Evolutionary conservation across 2,888 invertebrate genomes (phyloP).

Genomic region (Biston stratarius): DNA sequence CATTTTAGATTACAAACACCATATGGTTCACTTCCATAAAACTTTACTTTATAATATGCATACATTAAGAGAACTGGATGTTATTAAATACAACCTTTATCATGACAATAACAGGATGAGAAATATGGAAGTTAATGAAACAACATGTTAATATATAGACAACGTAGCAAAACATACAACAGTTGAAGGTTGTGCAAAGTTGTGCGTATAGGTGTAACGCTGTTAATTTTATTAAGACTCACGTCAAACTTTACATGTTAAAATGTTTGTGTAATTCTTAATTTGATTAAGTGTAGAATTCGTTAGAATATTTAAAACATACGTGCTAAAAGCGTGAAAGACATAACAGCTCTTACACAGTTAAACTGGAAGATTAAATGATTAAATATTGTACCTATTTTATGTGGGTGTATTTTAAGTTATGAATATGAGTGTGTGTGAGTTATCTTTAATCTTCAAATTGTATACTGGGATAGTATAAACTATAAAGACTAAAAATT

Average conservation of each 20-base stretch:
- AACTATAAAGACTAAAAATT: not conserved
- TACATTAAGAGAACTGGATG: not conserved
- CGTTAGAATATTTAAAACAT: not conserved
- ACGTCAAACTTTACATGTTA: not conserved
- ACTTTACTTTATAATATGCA: not conserved
- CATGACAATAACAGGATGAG: not conserved
- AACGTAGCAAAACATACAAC: not conserved
- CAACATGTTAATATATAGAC: not conserved
- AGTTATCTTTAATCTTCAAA: not conserved
- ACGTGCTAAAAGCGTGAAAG: not conserved
- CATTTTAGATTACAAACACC: not conserved
- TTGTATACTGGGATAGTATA: not conserved
- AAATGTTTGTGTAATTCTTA: not conserved
- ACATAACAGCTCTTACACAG: not conserved
- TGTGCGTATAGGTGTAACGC: not conserved
- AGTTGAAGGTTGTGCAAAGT: constrained; percentile 5
- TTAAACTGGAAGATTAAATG: not conserved
- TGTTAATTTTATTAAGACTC: not conserved
- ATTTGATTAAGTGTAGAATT: not conserved
- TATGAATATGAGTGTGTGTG: not conserved
- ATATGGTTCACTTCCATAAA: not conserved
- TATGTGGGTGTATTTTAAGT: not conserved
- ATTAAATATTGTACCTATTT: not conserved
- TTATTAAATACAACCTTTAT: not conserved
- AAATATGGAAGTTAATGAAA: constrained; percentile 1